phyloP scores from a whole-genome alignment of 2,888 invertebrate genomes.

The Diaprepes abbreviatus region DNA sequence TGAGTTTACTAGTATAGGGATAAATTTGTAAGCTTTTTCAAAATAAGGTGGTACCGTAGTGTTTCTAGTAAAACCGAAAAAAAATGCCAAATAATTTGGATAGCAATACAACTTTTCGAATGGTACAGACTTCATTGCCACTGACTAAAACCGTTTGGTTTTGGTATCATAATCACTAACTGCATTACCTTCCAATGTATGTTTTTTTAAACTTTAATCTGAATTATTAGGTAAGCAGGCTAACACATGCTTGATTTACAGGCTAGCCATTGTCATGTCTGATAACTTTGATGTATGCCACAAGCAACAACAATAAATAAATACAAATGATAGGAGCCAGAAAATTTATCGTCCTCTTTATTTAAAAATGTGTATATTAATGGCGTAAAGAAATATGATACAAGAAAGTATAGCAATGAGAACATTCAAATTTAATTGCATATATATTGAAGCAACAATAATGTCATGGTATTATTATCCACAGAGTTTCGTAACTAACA shows the following conservation, averaged over 20 bases:
- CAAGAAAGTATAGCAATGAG: not conserved
- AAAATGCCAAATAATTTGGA: too few species aligned
- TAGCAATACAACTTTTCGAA: too few species aligned
- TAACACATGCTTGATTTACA: not conserved
- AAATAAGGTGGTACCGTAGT: too few species aligned
- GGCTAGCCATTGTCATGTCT: not conserved
- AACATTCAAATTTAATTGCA: not conserved
- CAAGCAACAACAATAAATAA: not conserved
- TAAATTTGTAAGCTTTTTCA: too few species aligned
- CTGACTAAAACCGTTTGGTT: too few species aligned
- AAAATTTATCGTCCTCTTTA: not conserved
- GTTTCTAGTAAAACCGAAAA: too few species aligned
- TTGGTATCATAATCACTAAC: too few species aligned
- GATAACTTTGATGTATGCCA: not conserved
- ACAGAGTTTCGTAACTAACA: slow-evolving; percentile 4
- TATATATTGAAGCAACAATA: not conserved
- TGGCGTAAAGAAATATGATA: too few species aligned
- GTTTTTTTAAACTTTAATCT: too few species aligned
- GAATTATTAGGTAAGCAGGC: not conserved
- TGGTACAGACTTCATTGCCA: too few species aligned
- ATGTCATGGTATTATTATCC: not conserved
- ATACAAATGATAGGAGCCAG: not conserved
- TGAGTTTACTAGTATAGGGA: too few species aligned
- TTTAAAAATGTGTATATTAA: not conserved
- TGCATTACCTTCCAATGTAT: too few species aligned